These are phyloP conservation scores for Salmo trutta DNA, from an alignment of 2,797 vertebrate genomes.

Conservation along the genomic window DNA sequence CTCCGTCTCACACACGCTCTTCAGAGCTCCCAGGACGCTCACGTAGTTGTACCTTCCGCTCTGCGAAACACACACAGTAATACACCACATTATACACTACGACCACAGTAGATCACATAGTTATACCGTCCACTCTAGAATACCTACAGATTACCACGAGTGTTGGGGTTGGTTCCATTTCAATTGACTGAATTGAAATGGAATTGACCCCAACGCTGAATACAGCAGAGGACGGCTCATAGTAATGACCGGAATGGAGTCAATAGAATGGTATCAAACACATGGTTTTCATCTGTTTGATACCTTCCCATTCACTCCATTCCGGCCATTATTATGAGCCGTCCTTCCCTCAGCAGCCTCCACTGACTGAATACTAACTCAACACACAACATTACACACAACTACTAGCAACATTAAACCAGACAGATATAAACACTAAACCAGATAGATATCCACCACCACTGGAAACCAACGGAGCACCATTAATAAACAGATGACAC, in stretches of 20 bases:
- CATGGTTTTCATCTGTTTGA: too few species aligned
- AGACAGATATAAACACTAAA: neutral
- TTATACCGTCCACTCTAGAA: neutral
- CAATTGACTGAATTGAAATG: neutral
- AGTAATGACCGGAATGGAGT: too few species aligned
- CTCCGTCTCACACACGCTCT: slow-evolving; percentile 84
- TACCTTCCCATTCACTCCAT: too few species aligned
- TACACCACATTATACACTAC: neutral
- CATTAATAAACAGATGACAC: neutral
- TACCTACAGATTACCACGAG: neutral
- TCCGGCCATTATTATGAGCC: too few species aligned
- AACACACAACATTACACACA: neutral
- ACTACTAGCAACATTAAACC: neutral
- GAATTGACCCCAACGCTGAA: neutral
- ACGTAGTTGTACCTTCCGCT: slow-evolving; percentile 87
- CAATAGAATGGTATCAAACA: too few species aligned
- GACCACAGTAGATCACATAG: neutral
- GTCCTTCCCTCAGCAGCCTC: too few species aligned
- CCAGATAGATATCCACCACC: neutral
- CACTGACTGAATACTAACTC: neutral
- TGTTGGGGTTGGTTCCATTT: neutral
- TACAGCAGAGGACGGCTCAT: too few species aligned
- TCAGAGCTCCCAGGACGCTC: slow-evolving; percentile 84
- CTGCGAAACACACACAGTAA: slow-evolving; percentile 66
- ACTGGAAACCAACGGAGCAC: neutral